Evolutionary conservation across 1,140 invertebrate species (phyloP).

Genomic region (Nixonia krombeini): DNA sequence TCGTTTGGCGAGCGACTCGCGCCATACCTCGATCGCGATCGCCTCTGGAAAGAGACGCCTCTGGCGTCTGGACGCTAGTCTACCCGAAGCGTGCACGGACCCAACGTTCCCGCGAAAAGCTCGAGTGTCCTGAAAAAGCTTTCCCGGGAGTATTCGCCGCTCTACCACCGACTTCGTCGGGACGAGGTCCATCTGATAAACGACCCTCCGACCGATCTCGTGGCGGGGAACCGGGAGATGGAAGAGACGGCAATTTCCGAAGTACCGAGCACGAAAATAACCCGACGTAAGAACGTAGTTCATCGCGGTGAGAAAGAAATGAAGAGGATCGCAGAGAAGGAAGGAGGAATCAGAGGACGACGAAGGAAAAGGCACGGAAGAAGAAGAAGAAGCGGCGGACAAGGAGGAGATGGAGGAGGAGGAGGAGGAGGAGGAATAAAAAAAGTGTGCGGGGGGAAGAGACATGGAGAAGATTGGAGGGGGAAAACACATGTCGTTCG

Average conservation of each 20-base stretch:
- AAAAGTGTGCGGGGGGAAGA: slow-evolving; percentile 39
- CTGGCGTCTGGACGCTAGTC: too few species aligned
- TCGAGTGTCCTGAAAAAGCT: too few species aligned
- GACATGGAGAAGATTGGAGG: slow-evolving; percentile 45
- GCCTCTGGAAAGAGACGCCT: too few species aligned
- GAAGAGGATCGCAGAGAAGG: not conserved
- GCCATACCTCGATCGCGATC: too few species aligned
- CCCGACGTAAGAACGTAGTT: too few species aligned
- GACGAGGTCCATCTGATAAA: slow-evolving; percentile 6
- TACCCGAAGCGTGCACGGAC: too few species aligned
- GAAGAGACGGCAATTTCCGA: slow-evolving; percentile 46
- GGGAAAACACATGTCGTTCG: slow-evolving; percentile 71
- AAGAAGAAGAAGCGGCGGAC: not conserved
- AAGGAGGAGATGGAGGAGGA: too few species aligned
- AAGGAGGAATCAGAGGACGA: too few species aligned
- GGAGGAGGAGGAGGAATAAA: slow-evolving; percentile 16
- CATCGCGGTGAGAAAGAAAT: slow-evolving; percentile 21
- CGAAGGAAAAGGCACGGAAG: not conserved
- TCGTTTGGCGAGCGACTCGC: too few species aligned
- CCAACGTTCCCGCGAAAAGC: too few species aligned
- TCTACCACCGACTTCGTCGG: slow-evolving; percentile 5
- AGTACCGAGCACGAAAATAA: not conserved
- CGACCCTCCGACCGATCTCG: too few species aligned
- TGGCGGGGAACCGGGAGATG: not conserved
- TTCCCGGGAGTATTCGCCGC: too few species aligned